These are phyloP conservation scores for Acanthosoma haemorrhoidale DNA, from an alignment of 2,888 invertebrate species.

Conservation along the genomic window DNA sequence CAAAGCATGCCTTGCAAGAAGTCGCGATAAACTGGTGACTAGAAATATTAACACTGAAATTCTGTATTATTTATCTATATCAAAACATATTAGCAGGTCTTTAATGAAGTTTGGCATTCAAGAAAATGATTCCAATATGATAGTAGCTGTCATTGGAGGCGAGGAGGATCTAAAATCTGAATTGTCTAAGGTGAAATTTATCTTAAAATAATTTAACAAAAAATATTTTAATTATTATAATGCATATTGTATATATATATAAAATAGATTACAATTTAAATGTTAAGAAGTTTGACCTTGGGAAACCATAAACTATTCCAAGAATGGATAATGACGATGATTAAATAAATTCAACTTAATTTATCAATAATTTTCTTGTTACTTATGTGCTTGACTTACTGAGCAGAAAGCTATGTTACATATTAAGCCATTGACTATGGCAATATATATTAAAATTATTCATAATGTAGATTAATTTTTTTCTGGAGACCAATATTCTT, in stretches of 20 bases:
- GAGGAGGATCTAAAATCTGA: slow-evolving; percentile 38
- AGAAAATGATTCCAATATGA: slow-evolving; percentile 49
- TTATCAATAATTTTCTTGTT: no score
- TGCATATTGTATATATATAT: neutral
- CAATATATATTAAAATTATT: no score
- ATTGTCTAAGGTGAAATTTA: neutral
- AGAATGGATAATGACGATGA: no score
- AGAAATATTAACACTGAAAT: slow-evolving; percentile 60
- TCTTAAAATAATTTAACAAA: no score
- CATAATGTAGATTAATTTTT: no score
- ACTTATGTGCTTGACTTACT: no score
- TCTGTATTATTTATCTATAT: slow-evolving; percentile 61
- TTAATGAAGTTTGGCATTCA: slow-evolving; percentile 59
- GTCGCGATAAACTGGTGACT: slow-evolving; percentile 53
- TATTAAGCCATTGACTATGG: no score
- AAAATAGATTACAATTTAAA: neutral
- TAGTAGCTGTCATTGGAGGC: slow-evolving; percentile 48
- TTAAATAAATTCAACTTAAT: no score
- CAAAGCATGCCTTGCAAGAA: slow-evolving; percentile 55
- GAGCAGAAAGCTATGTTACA: no score
- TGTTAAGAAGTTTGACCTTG: no score
- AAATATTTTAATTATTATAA: neutral
- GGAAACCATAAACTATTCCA: no score
- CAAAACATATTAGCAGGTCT: slow-evolving; percentile 65
- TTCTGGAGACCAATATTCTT: no score